phyloP scores from a whole-genome alignment of 2,113 vertebrate genomes.

The Petromus typicus region DNA sequence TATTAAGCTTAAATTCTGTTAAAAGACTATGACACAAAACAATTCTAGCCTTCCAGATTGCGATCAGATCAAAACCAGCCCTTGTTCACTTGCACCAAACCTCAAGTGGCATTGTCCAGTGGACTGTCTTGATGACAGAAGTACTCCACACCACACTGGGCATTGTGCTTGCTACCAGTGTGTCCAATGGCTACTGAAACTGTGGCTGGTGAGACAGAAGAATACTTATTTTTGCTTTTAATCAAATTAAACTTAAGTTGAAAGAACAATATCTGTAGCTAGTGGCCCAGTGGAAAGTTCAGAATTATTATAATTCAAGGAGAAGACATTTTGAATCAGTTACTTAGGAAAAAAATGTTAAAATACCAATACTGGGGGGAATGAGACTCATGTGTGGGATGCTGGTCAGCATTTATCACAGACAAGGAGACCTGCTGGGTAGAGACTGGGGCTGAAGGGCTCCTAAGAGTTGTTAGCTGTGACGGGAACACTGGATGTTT shows the following conservation, averaged over 20 bases:
- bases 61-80: background rate
- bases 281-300: background rate
- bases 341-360: background rate
- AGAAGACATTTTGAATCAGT: background rate
- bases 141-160: background rate
- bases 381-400: background rate
- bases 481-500: background rate
- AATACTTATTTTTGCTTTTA: background rate
- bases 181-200: background rate
- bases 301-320: background rate
- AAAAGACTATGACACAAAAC: background rate
- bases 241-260: background rate
- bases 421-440: background rate
- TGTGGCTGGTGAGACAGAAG: background rate
- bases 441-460: background rate
- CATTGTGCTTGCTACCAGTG: background rate
- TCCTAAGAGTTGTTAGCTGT: background rate
- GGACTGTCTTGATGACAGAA: background rate
- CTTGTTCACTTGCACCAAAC: background rate
- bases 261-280: background rate
- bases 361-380: background rate
- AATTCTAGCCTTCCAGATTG: background rate
- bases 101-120: rapidly evolving
- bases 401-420: background rate
- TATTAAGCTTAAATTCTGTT: background rate